A percentile compares a stretch with the other conserved stretches of the same genome.
These are phyloP conservation scores for Acipenser oxyrinchus DNA, from an alignment of 2,797 vertebrate genomes.

Conservation along the genomic window DNA sequence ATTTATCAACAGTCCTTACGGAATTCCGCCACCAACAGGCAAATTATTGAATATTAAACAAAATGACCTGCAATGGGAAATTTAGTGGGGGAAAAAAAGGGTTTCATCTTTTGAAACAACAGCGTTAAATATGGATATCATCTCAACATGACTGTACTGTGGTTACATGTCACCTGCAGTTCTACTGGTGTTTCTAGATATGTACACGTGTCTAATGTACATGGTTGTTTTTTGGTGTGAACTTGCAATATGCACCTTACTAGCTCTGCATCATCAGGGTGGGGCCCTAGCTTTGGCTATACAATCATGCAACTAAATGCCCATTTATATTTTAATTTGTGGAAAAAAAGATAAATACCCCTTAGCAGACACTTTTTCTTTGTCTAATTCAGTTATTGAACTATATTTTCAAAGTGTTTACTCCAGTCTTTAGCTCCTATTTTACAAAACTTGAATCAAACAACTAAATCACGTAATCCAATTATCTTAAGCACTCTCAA, in stretches of 20 bases:
- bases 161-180: constrained; percentile 7
- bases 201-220: neutral
- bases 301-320: constrained; percentile 1
- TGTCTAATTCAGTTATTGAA: too few relatives aligned
- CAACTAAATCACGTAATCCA: too few relatives aligned
- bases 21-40: constrained; percentile 7
- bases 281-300: constrained; percentile 8
- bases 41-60: neutral
- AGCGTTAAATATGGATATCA: constrained; percentile 11
- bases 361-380: constrained; percentile 18
- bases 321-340: neutral
- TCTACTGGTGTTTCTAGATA: neutral
- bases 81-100: too few relatives aligned
- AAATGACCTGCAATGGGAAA: too few relatives aligned
- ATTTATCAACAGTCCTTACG: constrained; percentile 13
- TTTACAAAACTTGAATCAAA: too few relatives aligned
- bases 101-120: neutral
- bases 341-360: constrained; percentile 9
- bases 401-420: too few relatives aligned
- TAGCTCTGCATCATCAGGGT: constrained; percentile 21
- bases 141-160: constrained; percentile 10
- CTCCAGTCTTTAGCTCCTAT: too few relatives aligned
- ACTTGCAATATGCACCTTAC: neutral
- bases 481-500: too few relatives aligned
- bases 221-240: neutral